These are phyloP conservation scores for Schizopygopsis malacanthus DNA, from an alignment of 2,797 vertebrate species.

Conservation along the genomic window DNA sequence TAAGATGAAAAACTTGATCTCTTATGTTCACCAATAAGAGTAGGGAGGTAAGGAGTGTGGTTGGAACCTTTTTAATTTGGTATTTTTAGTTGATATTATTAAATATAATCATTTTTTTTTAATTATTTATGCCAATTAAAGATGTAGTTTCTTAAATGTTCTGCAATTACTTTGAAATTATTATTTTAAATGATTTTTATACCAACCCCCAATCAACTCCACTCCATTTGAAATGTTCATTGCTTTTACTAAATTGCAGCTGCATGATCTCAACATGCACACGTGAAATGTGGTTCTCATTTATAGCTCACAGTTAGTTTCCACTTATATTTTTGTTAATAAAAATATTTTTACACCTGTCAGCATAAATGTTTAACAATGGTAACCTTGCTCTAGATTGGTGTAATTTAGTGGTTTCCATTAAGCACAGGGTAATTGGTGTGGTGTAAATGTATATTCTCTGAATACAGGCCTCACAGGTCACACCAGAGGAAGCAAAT, in stretches of 20 bases:
- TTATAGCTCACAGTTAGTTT: background rate
- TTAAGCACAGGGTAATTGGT: background rate
- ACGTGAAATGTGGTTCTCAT: background rate
- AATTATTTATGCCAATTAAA: background rate
- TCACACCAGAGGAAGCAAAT: slow-evolving; percentile 30
- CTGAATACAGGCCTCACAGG: background rate
- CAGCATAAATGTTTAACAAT: background rate
- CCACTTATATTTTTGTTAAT: background rate
- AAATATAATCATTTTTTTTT: too few species aligned
- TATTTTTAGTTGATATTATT: background rate
- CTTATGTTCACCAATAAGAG: slow-evolving; percentile 60
- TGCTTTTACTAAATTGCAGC: background rate
- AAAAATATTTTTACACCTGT: background rate
- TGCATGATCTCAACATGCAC: background rate
- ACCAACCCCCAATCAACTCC: background rate
- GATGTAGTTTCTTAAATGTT: background rate
- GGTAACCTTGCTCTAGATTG: background rate
- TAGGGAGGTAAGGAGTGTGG: background rate
- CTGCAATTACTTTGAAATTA: background rate
- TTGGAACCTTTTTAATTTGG: background rate
- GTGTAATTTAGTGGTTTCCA: background rate
- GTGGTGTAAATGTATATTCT: background rate
- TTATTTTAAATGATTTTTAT: background rate
- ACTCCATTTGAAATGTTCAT: background rate
- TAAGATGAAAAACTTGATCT: slow-evolving; percentile 65